Conservation (phyloP, 1,140 invertebrate genomes). For the Aphelenchoides besseyi region DNA sequence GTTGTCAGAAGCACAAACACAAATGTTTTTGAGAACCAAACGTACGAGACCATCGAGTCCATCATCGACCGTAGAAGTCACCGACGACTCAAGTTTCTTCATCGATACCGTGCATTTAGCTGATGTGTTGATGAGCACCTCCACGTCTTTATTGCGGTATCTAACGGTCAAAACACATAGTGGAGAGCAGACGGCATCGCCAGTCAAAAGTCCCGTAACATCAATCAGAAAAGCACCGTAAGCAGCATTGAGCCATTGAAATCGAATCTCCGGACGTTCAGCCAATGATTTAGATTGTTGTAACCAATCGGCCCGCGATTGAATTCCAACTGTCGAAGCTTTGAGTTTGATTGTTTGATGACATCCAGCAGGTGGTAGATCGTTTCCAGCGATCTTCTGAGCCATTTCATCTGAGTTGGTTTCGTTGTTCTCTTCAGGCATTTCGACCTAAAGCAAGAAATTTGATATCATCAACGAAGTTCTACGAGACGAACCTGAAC, state of each 20-base stretch:
- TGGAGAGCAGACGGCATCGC: background rate
- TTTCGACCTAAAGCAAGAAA: conserved; percentile 10
- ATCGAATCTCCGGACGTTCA: conserved; percentile 19
- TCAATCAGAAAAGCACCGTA: conserved; percentile 12
- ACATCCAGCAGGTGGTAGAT: background rate
- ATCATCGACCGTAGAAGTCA: background rate
- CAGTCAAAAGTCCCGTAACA: conserved; percentile 6
- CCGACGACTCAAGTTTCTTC: background rate
- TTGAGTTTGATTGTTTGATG: background rate
- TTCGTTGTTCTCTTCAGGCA: background rate
- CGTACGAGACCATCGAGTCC: conserved; percentile 24
- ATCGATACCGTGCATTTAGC: conserved; percentile 6
- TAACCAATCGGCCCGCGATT: conserved; percentile 8
- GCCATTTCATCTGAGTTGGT: background rate
- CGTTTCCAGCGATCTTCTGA: background rate
- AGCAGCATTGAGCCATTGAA: conserved; percentile 24
- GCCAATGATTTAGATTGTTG: background rate
- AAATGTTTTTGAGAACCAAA: conserved; percentile 13
- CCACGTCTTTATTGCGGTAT: conserved; percentile 8
- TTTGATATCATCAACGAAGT: background rate
- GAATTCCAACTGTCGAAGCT: background rate
- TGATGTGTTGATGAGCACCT: conserved; percentile 16
- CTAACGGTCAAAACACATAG: conserved; percentile 15
- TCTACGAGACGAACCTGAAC: conserved; percentile 17
- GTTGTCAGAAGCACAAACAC: background rate